A percentile compares a stretch with the other conserved stretches of the same genome.
Evolutionary conservation across 2,797 vertebrate genomes (phyloP).

Genomic region (Brachyrhaphis roseni): DNA sequence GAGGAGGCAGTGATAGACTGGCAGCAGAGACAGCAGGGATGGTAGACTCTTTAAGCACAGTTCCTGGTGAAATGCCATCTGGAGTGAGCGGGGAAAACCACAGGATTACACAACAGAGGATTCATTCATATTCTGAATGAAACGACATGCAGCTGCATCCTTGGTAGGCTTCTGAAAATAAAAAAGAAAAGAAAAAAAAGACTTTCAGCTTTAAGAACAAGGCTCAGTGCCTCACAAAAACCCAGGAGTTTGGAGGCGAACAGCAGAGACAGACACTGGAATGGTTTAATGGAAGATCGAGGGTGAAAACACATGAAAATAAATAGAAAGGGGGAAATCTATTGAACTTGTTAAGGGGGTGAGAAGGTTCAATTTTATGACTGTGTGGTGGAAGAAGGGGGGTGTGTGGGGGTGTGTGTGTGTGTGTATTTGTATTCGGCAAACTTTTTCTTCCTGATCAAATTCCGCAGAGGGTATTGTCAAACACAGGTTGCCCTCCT

Average conservation of each 20-base stretch:
- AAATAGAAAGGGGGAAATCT: constrained; percentile 9
- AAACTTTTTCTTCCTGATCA: constrained; percentile 43
- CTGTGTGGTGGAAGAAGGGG: constrained; percentile 46
- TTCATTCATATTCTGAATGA: constrained; percentile 36
- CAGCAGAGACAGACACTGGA: constrained; percentile 39
- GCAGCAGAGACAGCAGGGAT: constrained; percentile 38
- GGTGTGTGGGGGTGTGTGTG: neutral
- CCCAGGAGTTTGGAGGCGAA: constrained; percentile 32
- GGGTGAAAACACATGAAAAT: constrained; percentile 54
- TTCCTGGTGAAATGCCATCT: constrained; percentile 67
- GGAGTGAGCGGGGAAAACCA: constrained; percentile 45
- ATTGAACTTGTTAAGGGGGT: constrained; percentile 29
- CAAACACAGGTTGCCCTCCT: constrained; percentile 24
- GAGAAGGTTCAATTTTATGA: constrained; percentile 59
- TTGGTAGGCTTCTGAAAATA: constrained; percentile 13
- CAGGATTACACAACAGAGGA: constrained; percentile 60
- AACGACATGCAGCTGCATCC: constrained; percentile 28
- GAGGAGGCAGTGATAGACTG: constrained; percentile 29
- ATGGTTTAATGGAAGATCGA: constrained; percentile 51
- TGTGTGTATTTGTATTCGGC: constrained; percentile 15
- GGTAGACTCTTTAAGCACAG: constrained; percentile 48
- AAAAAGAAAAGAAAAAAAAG: neutral
- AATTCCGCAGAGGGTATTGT: constrained; percentile 42
- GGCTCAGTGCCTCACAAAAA: constrained; percentile 26
- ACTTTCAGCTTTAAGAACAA: neutral